These are phyloP conservation scores for Calcarius lapponicus DNA, from an alignment of 2,797 vertebrate species.

Conservation along the genomic window DNA sequence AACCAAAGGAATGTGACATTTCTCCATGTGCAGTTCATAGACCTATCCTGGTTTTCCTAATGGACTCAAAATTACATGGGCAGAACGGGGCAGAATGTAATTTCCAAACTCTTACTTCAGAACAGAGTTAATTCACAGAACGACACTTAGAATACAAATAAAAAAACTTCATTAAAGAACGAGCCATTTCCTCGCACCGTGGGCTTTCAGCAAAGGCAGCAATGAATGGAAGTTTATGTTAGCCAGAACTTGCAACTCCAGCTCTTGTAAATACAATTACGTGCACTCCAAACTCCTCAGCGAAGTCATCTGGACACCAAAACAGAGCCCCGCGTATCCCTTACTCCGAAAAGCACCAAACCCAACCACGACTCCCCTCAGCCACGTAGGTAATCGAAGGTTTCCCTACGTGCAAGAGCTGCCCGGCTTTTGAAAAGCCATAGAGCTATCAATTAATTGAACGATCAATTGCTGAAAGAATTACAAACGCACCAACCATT, in stretches of 20 bases:
- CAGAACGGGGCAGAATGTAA: constrained; percentile 44
- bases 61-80: constrained; percentile 57
- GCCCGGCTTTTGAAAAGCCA: neutral
- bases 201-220: neutral
- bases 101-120: constrained; percentile 25
- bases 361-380: neutral
- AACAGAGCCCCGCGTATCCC: neutral
- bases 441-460: neutral
- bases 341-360: neutral
- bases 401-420: neutral
- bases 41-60: constrained; percentile 60
- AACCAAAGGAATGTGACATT: constrained; percentile 75
- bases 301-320: constrained; percentile 39
- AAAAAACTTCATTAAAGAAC: neutral
- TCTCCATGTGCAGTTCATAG: constrained; percentile 70
- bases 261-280: constrained; percentile 52
- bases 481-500: neutral
- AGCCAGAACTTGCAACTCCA: constrained; percentile 15
- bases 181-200: neutral
- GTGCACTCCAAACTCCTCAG: neutral
- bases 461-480: neutral
- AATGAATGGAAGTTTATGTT: constrained; percentile 62
- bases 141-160: neutral
- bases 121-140: neutral
- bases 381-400: neutral